phyloP scores from a whole-genome alignment of 2,113 vertebrate genomes.

The Hippoglossus stenolepis region DNA sequence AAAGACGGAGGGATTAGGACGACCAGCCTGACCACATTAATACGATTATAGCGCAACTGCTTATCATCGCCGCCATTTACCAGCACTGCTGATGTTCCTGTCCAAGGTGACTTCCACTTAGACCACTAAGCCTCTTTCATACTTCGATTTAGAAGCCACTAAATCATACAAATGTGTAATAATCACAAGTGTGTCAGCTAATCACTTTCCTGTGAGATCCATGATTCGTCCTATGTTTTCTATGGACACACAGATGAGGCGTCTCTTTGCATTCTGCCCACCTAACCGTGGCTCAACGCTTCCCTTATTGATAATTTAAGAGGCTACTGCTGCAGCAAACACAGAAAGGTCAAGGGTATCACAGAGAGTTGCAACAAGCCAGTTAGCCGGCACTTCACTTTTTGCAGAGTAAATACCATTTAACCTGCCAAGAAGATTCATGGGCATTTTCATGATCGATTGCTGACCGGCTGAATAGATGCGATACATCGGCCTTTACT shows the following conservation, averaged over 20 bases:
- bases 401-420: constrained; percentile 81
- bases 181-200: constrained; percentile 38
- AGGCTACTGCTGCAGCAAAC: constrained; percentile 49
- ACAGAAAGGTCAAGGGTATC: constrained; percentile 75
- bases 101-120: constrained; percentile 76
- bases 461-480: constrained; percentile 73
- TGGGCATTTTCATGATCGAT: constrained; percentile 80
- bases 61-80: constrained; percentile 69
- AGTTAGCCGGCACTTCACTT: constrained; percentile 75
- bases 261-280: constrained; percentile 49
- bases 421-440: constrained; percentile 82
- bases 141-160: constrained; percentile 59
- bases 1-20: constrained; percentile 63
- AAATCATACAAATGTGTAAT: constrained; percentile 57
- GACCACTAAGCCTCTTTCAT: constrained; percentile 58
- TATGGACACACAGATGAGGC: constrained; percentile 3
- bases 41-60: constrained; percentile 62
- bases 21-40: constrained; percentile 64
- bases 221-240: constrained; percentile 18
- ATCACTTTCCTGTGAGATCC: constrained; percentile 44
- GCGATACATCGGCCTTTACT: constrained; percentile 72
- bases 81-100: constrained; percentile 51
- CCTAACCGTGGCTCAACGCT: constrained; percentile 45
- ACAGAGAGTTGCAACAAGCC: constrained; percentile 68
- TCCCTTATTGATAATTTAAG: constrained; percentile 67